Evolutionary conservation across 2,113 vertebrate genomes (phyloP), one percentile per base, ranked within the genome.

Genomic region (Cyprinodon variegatus): DNA sequence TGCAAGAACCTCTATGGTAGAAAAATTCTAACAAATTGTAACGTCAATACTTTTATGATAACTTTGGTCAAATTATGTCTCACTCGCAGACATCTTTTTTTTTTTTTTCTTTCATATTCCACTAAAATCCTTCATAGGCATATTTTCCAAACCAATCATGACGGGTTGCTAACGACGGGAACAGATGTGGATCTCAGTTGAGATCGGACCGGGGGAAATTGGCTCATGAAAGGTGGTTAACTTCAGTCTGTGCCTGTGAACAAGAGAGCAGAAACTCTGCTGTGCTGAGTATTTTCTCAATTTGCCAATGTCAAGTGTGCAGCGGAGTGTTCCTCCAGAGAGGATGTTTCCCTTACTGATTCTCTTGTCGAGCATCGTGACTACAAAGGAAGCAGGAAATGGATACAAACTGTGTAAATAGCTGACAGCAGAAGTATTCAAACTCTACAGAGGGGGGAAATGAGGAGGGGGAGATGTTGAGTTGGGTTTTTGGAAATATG

Each of bases 351-450:
- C 81, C 72, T 76, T 69, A 70, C 84, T 71, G 77, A 76, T 77
- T 79, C 76, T 61, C 70, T 76, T 86, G 84, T 89, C 45, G 77
- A 82, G 74, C 76, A 61, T 65, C 20, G 45, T 66, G 68, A 76
- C 76, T 48, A 88, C 81, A 83, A 77, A 68, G 62, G 81, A 86
- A 72, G 78, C 74, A 61, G 83, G 82, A 85, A 87, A 79, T 60
- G 76, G 85, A 88, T 79, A 75, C 82, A 77, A 89, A 83, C 70
- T 71, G 74, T 65, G 62, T 70, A 68, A 89, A 78, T 66, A 65
- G 78, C 78, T 29, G 78, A 80, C 84, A 69, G 29, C 60, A 74
- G 38, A 67, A 43, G 48, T 50, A 57, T 83, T 84, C 43, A 69
- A 77, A 82, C 77, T 69, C 60, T 37, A 74, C 60, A 69, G 61